Evolutionary conservation across 2,113 vertebrate species (phyloP), one percentile per base, ranked within the genome.

Genomic region (Rafetus swinhoei): DNA sequence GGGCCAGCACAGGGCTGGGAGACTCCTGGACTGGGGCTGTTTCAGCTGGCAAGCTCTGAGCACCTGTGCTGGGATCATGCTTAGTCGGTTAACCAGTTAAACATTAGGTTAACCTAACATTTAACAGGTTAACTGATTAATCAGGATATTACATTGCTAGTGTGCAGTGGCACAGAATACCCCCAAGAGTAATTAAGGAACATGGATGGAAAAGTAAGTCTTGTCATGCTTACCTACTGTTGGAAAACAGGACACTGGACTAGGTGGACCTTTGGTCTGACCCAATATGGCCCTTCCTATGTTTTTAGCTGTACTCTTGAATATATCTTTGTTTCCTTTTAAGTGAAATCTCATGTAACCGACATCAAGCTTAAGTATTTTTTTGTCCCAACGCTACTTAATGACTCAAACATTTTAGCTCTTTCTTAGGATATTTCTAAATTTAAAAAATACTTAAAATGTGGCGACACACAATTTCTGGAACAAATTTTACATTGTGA

Each of bases 381-480:
- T 90, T 86, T 54, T 90, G 29, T 60, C 62, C 29, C 60, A 56
- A 18, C 53, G 4, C 0, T 0, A 14, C 1, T 24, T 87, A 84
- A 60, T 35, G 8, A 52, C 76, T 45, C n/a, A 81, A 24, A 90
- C 79, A 11, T 45, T 93, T 90, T 84, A 90, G 57, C 12, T 21
- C 14, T 10, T 50, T 85, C 24, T 79, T 84, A 50, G 15, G 7
- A 0, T 22, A 11, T 39, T 74, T 85, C 54, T 54, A 0, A 1
- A 57, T 39, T 89, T 93, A 92, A 32, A 92, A 60, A 59, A 82
- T 24, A 84, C 82, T 86, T 85, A 74, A 11, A 81, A 21, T 90
- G 74, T 94, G 84, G 77, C 1, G 1, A 82, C 56, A 59, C 7
- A 2, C 8, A 2, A 4, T 12, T 54, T 50, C 15, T 32, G 76